Evolutionary conservation across 2,888 invertebrate genomes (phyloP), one percentile per base, ranked within the genome.

Genomic region (Acrobasis repandana): DNA sequence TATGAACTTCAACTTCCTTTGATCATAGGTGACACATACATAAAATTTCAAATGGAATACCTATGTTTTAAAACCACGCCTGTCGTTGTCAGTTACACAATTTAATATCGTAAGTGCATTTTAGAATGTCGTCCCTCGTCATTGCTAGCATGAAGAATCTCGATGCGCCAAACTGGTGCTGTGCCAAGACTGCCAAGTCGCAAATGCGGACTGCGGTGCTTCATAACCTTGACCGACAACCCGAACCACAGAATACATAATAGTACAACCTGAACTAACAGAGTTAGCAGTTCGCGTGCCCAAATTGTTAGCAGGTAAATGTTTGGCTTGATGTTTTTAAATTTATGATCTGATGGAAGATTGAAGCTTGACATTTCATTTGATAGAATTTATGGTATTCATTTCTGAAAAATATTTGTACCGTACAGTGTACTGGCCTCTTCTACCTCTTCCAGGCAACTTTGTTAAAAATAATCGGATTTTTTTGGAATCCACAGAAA

Each of bases 141-240:
- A 38, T 61, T 65, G 61, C 60, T 38, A 54, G 36, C 62, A 64
- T 56, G 60, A 65, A 65, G 61, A 62, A 65, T 50, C 67, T 67
- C 67, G 70, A 68, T 72, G 69, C 73, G 63, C 65, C 66, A 70
- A 67, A 61, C 76, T 82, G 85, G 82, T 85, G 77, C 75, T 71
- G 75, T 86, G 88, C 90, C 90, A 90, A 90, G 75, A 77, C 75
- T 86, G 88, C 90, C 90, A 90, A 90, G 75, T 77, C 75, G 80
- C 75, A 76, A 71, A 67, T 72, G 76, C 77, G 77, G 79, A 83
- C 82, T 85, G 87, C 88, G 86, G 86, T 80, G 83, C 85, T 84
- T 79, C 67, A 75, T 82, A 88, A 82, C 91, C 90, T 90, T 91
- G 90, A 90, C 90, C 88, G 85, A 71, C 67, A 74, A 82, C 74